Base-by-base conservation (phyloP, 2,797 vertebrate species). In the Adrianichthys oophorus region DNA sequence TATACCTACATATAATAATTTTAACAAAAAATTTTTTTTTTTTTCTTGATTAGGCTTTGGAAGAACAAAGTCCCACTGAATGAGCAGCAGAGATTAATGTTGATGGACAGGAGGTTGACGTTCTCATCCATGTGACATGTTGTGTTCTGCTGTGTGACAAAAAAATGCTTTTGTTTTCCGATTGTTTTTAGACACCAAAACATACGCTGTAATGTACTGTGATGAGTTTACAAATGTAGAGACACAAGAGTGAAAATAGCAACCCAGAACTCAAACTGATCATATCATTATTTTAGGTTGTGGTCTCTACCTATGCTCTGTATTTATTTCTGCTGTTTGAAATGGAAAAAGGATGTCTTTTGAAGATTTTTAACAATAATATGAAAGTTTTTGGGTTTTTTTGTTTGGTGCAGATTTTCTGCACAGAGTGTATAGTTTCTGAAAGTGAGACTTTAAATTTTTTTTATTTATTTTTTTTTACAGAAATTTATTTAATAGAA, bases 41-140 rank as follows among this genome's bases (percentile, higher is more conserved):
- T 5, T 18, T n/a, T 48, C 15, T 52, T 15, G n/a, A 21, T 0
- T 61, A 98, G 96, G 74, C 80, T 98, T 55, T 97, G 96, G 96
- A 91, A 72, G 48, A 98, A 97, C 73, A 82, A 48, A 0, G 70
- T 96, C 41, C 47, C 77, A 2, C 13, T 32, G 1, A 50, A 7
- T 6, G 62, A 79, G 0, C 68, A 75, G 23, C 64, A 82, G 15
- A 74, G 4, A 37, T 85, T 95, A 23, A 79, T 69, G 17, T 80
- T 72, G 55, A 89, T 72, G 71, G 95, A 97, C 56, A 76, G 82
- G 29, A 92, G 94, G 65, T 62, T 97, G 43, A 90, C 91, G 57
- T 96, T 98, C 48, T 90, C 91, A 2, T 89, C 92, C 65, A 91
- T 75, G n/a, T 84, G 15, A 74, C 4, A 1, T 15, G 41, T 42